Evolutionary conservation across 2,113 vertebrate species (phyloP).

Genomic region (Probosciger aterrimus): DNA sequence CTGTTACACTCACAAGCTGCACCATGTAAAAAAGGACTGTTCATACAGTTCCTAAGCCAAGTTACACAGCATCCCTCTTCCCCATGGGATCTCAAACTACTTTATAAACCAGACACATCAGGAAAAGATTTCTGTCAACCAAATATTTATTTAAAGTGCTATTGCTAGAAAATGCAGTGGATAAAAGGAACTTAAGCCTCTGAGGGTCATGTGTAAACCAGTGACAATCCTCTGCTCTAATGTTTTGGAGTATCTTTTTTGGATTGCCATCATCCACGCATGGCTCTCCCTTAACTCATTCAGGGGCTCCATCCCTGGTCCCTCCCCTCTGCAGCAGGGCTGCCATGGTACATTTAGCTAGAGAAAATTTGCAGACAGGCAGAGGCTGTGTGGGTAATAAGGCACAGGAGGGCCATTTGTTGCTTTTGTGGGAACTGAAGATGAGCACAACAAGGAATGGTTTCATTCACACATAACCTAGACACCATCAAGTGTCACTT

Average conservation of each 20-base stretch:
- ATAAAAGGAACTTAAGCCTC: not conserved
- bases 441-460: not conserved
- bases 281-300: not conserved
- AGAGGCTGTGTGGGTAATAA: not conserved
- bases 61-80: not conserved
- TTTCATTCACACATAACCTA: not conserved
- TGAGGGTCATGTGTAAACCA: not conserved
- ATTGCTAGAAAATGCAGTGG: not conserved
- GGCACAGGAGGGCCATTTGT: not conserved
- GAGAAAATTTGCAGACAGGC: not conserved
- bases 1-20: not conserved
- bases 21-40: not conserved
- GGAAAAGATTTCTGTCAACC: not conserved
- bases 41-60: not conserved
- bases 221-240: not conserved
- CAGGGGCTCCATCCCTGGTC: not conserved
- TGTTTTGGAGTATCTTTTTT: not conserved
- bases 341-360: not conserved
- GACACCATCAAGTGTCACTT: not conserved
- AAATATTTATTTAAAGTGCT: not conserved
- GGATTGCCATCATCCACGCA: not conserved
- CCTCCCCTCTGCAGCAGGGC: not conserved
- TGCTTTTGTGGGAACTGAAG: not conserved
- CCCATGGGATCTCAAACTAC: not conserved
- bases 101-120: not conserved